Conservation (phyloP, 2,113 vertebrate species). For the Leucosticte australis region DNA sequence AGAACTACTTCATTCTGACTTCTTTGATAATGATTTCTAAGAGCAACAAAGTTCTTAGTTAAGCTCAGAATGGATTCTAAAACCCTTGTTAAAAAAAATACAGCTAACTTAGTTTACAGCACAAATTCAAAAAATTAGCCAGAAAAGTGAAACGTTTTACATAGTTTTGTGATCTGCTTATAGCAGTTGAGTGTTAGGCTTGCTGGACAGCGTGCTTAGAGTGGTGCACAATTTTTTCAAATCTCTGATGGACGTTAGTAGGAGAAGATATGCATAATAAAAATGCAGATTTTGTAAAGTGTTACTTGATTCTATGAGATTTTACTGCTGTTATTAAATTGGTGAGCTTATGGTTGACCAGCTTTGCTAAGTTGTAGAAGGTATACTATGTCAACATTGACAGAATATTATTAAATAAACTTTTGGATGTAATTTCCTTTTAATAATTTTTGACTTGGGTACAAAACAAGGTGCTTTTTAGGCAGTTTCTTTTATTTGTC, state of each 20-base stretch:
- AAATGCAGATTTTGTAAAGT: not conserved
- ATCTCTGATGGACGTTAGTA: not conserved
- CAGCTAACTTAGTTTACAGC: not conserved
- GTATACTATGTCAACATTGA: not conserved
- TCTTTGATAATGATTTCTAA: not conserved
- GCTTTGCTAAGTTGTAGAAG: not conserved
- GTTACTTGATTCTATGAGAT: not conserved
- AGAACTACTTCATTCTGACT: not conserved
- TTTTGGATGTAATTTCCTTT: not conserved
- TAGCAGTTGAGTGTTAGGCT: not conserved
- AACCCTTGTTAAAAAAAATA: not conserved
- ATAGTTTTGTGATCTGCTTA: not conserved
- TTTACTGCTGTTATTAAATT: not conserved
- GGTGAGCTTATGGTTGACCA: not conserved
- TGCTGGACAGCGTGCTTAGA: not conserved
- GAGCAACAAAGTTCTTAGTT: not conserved
- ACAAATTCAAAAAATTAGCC: not conserved
- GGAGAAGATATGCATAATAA: rapidly evolving
- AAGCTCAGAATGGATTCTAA: not conserved
- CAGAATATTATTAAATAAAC: not conserved
- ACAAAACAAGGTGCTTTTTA: not conserved
- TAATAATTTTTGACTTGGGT: rapidly evolving
- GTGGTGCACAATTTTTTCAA: not conserved
- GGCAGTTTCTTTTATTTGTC: not conserved
- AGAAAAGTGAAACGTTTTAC: not conserved